A percentile compares a stretch with the other conserved stretches of the same genome.
These are phyloP conservation scores for Macrosteles quadrilineatus DNA, from an alignment of 1,140 invertebrate species.

Conservation along the genomic window DNA sequence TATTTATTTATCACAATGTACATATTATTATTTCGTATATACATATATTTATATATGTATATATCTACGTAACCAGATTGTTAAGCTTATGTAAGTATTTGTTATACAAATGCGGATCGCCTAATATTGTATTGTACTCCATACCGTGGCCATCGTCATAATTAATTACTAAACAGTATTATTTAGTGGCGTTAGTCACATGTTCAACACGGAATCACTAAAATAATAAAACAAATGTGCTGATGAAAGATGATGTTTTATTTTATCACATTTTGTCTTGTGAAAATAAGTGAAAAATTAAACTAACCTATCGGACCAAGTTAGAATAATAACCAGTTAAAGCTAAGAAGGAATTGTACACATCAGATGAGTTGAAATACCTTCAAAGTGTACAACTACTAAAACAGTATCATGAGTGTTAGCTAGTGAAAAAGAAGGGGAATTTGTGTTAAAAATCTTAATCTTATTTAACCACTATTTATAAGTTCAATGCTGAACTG, in stretches of 20 bases:
- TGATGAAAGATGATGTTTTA: conserved; percentile 1
- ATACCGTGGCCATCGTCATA: conserved; percentile 17
- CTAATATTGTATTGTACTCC: conserved; percentile 28
- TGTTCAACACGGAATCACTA: conserved; percentile 13
- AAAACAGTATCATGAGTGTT: too few species aligned
- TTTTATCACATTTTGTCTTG: not conserved
- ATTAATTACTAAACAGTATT: conserved; percentile 12
- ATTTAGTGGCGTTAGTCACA: conserved; percentile 8
- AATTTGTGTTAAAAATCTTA: too few species aligned
- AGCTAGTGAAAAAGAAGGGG: too few species aligned
- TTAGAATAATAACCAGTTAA: too few species aligned
- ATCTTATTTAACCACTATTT: too few species aligned
- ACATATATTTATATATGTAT: conserved; percentile 15
- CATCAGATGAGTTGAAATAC: too few species aligned
- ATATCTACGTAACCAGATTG: not conserved
- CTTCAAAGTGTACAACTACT: too few species aligned
- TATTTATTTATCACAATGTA: conserved; percentile 9
- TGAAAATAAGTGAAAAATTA: too few species aligned
- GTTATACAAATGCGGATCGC: conserved; percentile 27
- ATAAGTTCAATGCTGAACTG: too few species aligned
- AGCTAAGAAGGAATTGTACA: too few species aligned
- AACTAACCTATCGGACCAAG: too few species aligned
- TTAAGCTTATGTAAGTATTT: conserved; percentile 27
- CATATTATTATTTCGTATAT: conserved; percentile 16
- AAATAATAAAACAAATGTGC: conserved; percentile 27